Base-by-base conservation (phyloP, 1,140 invertebrate species). In the Berghia stephanieae region DNA sequence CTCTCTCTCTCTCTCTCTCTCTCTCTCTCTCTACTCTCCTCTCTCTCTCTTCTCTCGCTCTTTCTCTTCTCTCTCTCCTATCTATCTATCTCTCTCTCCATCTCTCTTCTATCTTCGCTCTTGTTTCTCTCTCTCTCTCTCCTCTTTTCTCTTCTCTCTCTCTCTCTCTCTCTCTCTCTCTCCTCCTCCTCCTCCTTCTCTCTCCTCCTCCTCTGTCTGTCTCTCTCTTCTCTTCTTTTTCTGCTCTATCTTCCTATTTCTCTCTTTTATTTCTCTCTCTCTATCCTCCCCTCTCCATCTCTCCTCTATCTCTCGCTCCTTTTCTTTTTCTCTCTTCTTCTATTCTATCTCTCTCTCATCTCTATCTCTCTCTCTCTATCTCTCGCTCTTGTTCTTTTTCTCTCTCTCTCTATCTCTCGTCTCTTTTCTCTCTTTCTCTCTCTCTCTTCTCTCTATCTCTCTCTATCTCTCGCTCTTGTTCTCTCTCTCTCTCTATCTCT, bases 1-100 rank as follows among this genome's bases (percentile, higher is more conserved):
- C 4, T 74, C 76, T 77, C n/a, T 72, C 46, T 77, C 3, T 72
- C 69, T 72, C 69, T 72, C 69, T 72, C 69, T 72, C 69, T 72
- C 69, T 72, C 69, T 49, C 38, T 43, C 43, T 72, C 43, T 36
- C 38, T 40, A 40, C 49, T n/a, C 49, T 34, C 44, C 40, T 72
- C 24, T 34, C 67, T 69, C 67, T 69, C 67, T 42, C 38, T 69
- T 36, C 67, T 34, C 38, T 34, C 67, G 21, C 31, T 69, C 27
- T 36, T 38, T 36, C 67, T 36, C 27, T 36, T 36, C 67, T 36
- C 27, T 36, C 67, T 69, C 67, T 36, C 67, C 31, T 72, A 21
- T 46, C 38, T 72, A 16, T 72, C 40, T 72, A 16, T n/a, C 69
- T 49, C 24, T 72, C 18, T 43, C 5, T 44, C 21, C 43, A 34